Evolutionary conservation across 1,140 invertebrate species (phyloP).

Genomic region (Diabrotica undecimpunctata): DNA sequence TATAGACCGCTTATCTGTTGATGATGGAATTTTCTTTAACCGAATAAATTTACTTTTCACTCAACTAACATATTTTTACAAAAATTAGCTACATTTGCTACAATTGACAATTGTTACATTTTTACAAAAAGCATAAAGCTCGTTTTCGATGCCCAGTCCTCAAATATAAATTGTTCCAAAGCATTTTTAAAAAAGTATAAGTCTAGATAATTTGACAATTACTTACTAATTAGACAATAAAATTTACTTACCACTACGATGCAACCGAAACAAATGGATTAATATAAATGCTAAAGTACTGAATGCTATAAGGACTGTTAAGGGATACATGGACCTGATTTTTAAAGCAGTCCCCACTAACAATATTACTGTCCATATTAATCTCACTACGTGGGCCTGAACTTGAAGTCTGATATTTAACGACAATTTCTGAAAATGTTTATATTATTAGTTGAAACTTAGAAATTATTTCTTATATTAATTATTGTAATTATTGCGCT

Average conservation of each 20-base stretch:
- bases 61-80: neutral
- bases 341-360: slow-evolving; percentile 47
- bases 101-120: too few relatives aligned
- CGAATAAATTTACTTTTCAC: neutral
- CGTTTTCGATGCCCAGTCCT: too few relatives aligned
- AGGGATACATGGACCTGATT: slow-evolving; percentile 50
- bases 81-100: too few relatives aligned
- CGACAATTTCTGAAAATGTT: slow-evolving; percentile 26
- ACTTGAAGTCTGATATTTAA: slow-evolving; percentile 30
- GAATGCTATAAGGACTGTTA: slow-evolving; percentile 51
- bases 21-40: too few relatives aligned
- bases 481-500: neutral
- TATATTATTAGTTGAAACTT: neutral
- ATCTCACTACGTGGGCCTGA: slow-evolving; percentile 40
- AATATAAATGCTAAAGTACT: slow-evolving; percentile 42
- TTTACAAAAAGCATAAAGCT: too few relatives aligned
- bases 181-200: neutral
- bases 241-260: slow-evolving; percentile 37
- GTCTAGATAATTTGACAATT: neutral
- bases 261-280: slow-evolving; percentile 35
- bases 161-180: too few relatives aligned
- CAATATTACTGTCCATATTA: slow-evolving; percentile 51
- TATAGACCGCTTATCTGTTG: neutral
- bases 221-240: neutral
- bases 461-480: slow-evolving; percentile 11